phyloP scores from a whole-genome alignment of 2,113 vertebrate species.

The Cinclus mexicanus region DNA sequence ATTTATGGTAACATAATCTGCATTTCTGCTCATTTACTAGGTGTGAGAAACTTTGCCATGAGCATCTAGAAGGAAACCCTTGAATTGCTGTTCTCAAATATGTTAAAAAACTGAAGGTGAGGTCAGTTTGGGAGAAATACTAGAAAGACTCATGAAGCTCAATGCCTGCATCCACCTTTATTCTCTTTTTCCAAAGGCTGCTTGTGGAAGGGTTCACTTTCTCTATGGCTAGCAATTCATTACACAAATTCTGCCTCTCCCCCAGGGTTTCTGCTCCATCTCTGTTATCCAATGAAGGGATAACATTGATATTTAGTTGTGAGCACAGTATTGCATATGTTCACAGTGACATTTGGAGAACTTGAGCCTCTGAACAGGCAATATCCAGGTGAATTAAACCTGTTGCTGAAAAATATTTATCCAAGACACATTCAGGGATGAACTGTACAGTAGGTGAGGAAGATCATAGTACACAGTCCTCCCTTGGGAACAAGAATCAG shows the following conservation, averaged over 20 bases:
- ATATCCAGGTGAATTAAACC: neutral
- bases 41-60: neutral
- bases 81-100: neutral
- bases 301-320: neutral
- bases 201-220: neutral
- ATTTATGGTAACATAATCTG: conserved; percentile 83
- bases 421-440: neutral
- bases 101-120: neutral
- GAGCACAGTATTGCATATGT: neutral
- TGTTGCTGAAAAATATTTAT: neutral
- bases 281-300: neutral
- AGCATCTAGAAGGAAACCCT: neutral
- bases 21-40: neutral
- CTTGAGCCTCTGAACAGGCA: neutral
- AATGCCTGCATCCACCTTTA: neutral
- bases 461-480: neutral
- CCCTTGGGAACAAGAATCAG: neutral
- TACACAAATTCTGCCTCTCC: neutral
- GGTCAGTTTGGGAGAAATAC: neutral
- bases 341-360: accelerated
- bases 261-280: neutral
- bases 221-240: neutral
- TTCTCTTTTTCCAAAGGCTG: neutral
- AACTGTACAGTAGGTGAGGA: neutral
- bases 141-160: neutral